These are phyloP conservation scores for Numenius arquata DNA, from an alignment of 2,113 vertebrate genomes.

Conservation along the genomic window DNA sequence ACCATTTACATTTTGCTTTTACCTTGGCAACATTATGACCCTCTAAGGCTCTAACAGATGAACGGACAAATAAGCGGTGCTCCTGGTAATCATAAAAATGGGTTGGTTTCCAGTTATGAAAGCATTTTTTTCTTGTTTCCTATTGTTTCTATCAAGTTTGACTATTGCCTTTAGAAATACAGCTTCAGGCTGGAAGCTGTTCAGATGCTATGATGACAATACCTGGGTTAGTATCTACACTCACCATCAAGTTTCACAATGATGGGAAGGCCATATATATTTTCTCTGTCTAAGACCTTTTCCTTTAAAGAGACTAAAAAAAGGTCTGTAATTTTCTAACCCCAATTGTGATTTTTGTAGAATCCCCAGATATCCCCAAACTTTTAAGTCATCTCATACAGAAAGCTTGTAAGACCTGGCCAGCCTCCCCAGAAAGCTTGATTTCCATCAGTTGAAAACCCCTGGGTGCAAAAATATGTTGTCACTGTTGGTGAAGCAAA, in stretches of 20 bases:
- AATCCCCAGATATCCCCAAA: neutral
- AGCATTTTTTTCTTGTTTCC: neutral
- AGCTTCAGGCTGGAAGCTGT: neutral
- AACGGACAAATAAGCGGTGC: accelerated
- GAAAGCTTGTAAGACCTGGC: neutral
- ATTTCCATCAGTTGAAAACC: neutral
- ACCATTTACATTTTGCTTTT: neutral
- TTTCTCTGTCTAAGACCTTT: neutral
- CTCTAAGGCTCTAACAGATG: neutral
- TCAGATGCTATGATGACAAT: neutral
- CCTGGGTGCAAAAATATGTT: neutral
- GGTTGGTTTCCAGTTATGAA: neutral
- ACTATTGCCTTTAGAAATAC: neutral
- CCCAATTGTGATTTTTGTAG: neutral
- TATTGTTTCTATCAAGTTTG: neutral
- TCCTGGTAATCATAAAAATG: neutral
- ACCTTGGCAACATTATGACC: neutral
- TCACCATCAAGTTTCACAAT: neutral
- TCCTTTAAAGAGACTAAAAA: neutral
- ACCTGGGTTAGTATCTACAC: neutral
- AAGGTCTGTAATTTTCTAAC: neutral
- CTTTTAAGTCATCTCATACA: neutral
- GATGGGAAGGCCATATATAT: neutral
- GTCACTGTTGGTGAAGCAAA: neutral
- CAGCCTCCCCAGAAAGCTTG: neutral